Percentiles rank a stretch among this genome's conserved stretches.
These are phyloP conservation scores for Gyrodactylus salaris DNA, from an alignment of 1,140 invertebrate species.

Conservation along the genomic window DNA sequence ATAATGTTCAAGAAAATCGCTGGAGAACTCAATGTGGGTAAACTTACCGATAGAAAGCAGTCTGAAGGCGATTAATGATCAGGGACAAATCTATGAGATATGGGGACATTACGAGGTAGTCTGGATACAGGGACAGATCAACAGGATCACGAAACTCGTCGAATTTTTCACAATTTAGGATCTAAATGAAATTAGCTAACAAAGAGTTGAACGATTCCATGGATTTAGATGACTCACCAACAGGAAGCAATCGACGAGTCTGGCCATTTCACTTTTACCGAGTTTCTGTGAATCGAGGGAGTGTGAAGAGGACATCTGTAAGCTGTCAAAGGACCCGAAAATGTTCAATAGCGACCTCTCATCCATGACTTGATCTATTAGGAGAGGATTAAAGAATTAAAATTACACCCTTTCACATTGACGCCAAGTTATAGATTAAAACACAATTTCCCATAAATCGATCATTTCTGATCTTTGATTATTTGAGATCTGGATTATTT, in stretches of 20 bases:
- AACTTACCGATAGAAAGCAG: not conserved
- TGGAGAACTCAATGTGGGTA: too few relatives aligned
- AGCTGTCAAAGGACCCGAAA: not conserved
- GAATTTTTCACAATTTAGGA: not conserved
- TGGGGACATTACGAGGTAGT: not conserved
- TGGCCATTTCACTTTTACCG: not conserved
- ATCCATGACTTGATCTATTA: not conserved
- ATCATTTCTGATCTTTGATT: too few relatives aligned
- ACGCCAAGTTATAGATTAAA: too few relatives aligned
- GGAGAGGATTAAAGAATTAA: too few relatives aligned
- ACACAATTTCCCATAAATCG: too few relatives aligned
- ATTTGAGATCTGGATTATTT: too few relatives aligned
- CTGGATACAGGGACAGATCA: not conserved
- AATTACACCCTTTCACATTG: too few relatives aligned
- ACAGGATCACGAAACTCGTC: not conserved
- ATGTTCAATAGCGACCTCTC: not conserved
- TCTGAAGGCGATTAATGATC: not conserved
- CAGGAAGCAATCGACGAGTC: not conserved
- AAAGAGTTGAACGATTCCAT: too few relatives aligned
- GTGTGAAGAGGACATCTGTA: not conserved
- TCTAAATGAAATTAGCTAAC: not conserved
- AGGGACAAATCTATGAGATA: not conserved
- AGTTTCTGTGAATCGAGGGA: not conserved
- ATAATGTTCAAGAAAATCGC: not conserved
- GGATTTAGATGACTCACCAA: too few relatives aligned